A percentile compares a stretch with the other conserved stretches of the same genome.
These are phyloP conservation scores for Pinctada fucata DNA, from an alignment of 2,888 invertebrate genomes.

Conservation along the genomic window DNA sequence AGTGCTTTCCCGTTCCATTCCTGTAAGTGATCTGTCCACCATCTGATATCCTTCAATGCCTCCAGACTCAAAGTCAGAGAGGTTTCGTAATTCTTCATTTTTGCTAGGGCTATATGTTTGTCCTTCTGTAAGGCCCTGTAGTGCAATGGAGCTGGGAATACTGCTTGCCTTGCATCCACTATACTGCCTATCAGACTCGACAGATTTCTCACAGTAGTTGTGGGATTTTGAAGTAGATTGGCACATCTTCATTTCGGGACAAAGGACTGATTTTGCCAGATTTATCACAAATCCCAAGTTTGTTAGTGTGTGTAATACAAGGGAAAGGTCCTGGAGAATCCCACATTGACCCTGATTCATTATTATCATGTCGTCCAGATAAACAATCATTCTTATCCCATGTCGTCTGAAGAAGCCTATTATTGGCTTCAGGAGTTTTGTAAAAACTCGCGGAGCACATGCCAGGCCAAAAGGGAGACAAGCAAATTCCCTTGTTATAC, in stretches of 20 bases:
- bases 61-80: background rate
- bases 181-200: slow-evolving; percentile 2
- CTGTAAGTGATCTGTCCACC: slow-evolving; percentile 15
- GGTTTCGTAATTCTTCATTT: slow-evolving; percentile 5
- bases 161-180: slow-evolving; percentile 1
- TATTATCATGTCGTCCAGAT: slow-evolving; percentile 15
- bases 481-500: background rate
- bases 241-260: background rate
- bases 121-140: slow-evolving; percentile 9
- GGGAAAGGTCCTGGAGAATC: background rate
- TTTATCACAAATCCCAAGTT: background rate
- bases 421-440: slow-evolving; percentile 13
- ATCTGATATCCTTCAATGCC: background rate
- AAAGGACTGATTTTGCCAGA: background rate
- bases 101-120: slow-evolving; percentile 9
- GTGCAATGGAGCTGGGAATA: background rate
- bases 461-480: slow-evolving; percentile 21
- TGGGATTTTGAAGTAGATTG: background rate
- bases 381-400: slow-evolving; percentile 2
- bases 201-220: slow-evolving; percentile 11
- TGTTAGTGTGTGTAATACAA: background rate
- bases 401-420: slow-evolving; percentile 11
- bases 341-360: background rate
- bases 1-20: slow-evolving; percentile 7
- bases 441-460: slow-evolving; percentile 21